Conservation (phyloP, 2,888 invertebrate genomes). For the Didymodactylos carnosus region DNA sequence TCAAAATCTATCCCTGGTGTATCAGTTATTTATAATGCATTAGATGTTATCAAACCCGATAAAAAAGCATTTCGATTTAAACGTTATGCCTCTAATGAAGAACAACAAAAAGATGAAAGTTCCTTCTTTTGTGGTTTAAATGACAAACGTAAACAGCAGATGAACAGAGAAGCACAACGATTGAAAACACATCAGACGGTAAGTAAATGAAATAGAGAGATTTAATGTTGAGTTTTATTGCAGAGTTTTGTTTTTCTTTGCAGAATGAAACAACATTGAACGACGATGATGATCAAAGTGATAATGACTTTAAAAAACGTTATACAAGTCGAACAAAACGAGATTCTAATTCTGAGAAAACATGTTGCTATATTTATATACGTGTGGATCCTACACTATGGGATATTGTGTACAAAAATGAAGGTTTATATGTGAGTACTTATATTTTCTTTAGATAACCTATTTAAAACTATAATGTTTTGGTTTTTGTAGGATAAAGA, state of each 20-base stretch:
- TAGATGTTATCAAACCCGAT: not conserved
- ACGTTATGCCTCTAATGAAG: not conserved
- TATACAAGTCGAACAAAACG: not conserved
- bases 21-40: slow-evolving; percentile 10
- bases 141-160: not conserved
- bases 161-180: slow-evolving; percentile 4
- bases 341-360: not conserved
- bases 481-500: not conserved
- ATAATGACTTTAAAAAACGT: not conserved
- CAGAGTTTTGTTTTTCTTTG: too few species aligned
- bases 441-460: not conserved
- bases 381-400: slow-evolving; percentile 10
- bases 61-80: not conserved
- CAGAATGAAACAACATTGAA: slow-evolving; percentile 3
- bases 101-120: not conserved
- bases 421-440: not conserved
- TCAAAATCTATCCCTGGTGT: not conserved
- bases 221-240: too few species aligned
- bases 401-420: slow-evolving; percentile 7
- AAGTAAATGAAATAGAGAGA: too few species aligned
- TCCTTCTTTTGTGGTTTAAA: not conserved
- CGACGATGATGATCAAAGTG: not conserved
- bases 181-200: not conserved
- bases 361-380: slow-evolving; percentile 8
- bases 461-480: too few species aligned